Percentiles rank a stretch among this genome's conserved stretches.
Evolutionary conservation across 2,113 vertebrate species (phyloP).

Genomic region (Mugil cephalus): DNA sequence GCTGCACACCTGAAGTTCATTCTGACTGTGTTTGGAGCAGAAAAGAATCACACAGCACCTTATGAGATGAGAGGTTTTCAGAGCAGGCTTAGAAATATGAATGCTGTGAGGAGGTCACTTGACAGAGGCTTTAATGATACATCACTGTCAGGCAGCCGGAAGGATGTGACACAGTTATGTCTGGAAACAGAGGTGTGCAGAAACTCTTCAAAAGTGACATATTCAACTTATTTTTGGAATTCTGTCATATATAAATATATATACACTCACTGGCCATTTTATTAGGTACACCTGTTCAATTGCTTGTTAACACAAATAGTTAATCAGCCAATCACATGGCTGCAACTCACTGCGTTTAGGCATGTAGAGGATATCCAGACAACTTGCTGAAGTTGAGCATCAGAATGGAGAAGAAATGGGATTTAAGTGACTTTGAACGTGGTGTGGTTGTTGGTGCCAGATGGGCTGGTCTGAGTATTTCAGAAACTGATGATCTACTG

Average conservation of each 20-base stretch:
- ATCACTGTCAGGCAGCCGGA: constrained; percentile 30
- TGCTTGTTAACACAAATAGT: too few species aligned
- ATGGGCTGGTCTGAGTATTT: too few species aligned
- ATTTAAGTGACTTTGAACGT: too few species aligned
- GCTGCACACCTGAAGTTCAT: constrained; percentile 24
- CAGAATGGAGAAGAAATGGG: too few species aligned
- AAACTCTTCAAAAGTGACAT: background rate
- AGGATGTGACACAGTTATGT: constrained; percentile 1
- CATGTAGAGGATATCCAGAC: too few species aligned
- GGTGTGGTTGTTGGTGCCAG: too few species aligned
- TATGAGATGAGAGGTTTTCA: constrained; percentile 30
- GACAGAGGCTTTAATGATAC: constrained; percentile 24
- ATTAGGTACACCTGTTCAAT: too few species aligned
- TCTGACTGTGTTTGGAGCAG: constrained; percentile 6
- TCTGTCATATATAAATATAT: background rate
- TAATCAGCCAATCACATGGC: too few species aligned
- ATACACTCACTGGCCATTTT: too few species aligned
- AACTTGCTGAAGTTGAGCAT: too few species aligned
- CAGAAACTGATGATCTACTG: too few species aligned
- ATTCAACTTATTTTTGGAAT: background rate
- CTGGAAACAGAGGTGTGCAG: background rate
- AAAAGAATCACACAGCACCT: constrained; percentile 29
- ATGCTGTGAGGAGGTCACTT: constrained; percentile 35
- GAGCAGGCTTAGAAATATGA: constrained; percentile 19
- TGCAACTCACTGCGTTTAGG: too few species aligned